Percentiles rank a stretch among this genome's conserved stretches.
Evolutionary conservation across 2,888 invertebrate genomes (phyloP).

Genomic region (Omphaloscelis lunosa): DNA sequence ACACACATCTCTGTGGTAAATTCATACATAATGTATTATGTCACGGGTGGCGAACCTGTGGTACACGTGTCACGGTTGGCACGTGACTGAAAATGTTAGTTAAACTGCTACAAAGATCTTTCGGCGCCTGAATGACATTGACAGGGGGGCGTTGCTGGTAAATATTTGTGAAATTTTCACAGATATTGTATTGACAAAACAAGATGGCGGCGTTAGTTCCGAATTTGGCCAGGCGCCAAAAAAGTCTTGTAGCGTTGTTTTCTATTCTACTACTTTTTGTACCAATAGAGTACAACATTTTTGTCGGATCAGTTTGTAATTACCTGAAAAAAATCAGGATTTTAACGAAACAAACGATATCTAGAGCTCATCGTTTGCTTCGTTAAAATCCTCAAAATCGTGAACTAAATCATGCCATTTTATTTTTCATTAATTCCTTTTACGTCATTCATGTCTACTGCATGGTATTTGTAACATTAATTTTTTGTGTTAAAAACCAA

Average conservation of each 20-base stretch:
- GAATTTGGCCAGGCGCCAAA: not conserved
- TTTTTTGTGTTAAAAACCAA: not conserved
- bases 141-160: not conserved
- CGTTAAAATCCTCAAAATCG: not conserved
- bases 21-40: constrained; percentile 8
- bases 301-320: not conserved
- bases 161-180: not conserved
- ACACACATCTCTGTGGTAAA: constrained; percentile 26
- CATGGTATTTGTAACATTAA: not conserved
- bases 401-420: not conserved
- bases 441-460: not conserved
- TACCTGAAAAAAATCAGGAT: too few species aligned
- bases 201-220: not conserved
- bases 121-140: not conserved
- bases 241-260: not conserved
- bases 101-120: not conserved
- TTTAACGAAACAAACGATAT: too few species aligned
- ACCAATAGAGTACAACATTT: not conserved
- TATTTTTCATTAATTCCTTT: not conserved
- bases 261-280: not conserved
- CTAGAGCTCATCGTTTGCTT: too few species aligned
- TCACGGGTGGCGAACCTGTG: constrained; percentile 10
- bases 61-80: not conserved
- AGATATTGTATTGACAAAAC: not conserved
- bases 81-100: not conserved